These are phyloP conservation scores for Dasyprocta punctata DNA, from an alignment of 2,113 vertebrate species.

Conservation along the genomic window DNA sequence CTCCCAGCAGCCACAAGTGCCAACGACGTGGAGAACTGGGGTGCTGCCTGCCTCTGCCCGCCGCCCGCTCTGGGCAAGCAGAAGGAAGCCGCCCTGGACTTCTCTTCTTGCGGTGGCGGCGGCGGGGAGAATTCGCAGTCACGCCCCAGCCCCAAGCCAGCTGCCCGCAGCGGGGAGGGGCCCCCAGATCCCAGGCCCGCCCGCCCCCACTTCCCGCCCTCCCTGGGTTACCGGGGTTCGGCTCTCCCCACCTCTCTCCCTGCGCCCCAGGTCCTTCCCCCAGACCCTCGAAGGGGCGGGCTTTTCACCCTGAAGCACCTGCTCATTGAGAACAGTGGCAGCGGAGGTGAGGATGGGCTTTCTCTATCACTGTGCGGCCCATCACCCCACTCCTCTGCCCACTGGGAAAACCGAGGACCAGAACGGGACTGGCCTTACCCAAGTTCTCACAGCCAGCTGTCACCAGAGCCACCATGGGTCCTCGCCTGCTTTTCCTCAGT, in stretches of 20 bases:
- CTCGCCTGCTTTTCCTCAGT: background rate
- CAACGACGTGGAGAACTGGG: background rate
- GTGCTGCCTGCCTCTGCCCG: constrained; percentile 48
- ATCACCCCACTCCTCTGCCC: background rate
- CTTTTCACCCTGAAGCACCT: background rate
- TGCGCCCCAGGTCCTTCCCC: background rate
- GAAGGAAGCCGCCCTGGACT: constrained; percentile 72
- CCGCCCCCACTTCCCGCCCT: background rate
- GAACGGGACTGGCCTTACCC: background rate
- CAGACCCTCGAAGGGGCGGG: background rate
- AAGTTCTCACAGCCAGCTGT: constrained; percentile 13
- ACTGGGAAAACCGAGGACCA: background rate
- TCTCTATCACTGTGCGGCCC: background rate
- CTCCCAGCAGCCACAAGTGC: background rate
- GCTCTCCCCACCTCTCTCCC: background rate
- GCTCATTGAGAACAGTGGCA: background rate
- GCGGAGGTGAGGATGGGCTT: background rate
- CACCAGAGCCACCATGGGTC: background rate
- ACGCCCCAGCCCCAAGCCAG: constrained; percentile 61
- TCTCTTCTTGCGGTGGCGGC: constrained; percentile 68
- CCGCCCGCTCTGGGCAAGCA: constrained; percentile 50
- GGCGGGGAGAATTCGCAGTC: constrained; percentile 54
- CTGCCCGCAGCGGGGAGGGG: constrained; percentile 62
- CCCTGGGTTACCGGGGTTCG: background rate
- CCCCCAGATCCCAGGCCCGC: constrained; percentile 31